These are phyloP conservation scores for Labeo rohita DNA, from an alignment of 2,113 vertebrate species.

Conservation along the genomic window DNA sequence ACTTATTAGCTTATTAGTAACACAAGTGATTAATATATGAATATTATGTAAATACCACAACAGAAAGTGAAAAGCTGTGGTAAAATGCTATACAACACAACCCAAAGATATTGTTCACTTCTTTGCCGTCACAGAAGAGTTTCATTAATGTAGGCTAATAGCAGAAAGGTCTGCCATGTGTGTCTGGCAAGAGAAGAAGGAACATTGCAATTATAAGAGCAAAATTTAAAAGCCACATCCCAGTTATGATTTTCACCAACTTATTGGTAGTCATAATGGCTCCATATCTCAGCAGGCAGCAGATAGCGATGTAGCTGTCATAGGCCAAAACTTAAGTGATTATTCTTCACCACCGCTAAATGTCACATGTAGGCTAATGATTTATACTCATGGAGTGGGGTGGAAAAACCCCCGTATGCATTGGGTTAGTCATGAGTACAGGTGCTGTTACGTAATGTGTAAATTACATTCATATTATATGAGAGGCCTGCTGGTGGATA, in stretches of 20 bases:
- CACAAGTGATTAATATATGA: not conserved
- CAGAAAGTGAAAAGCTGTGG: too few species aligned
- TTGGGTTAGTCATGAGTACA: not conserved
- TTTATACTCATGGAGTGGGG: not conserved
- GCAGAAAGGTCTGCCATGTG: too few species aligned
- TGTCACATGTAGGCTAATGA: not conserved
- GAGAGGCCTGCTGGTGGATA: not conserved
- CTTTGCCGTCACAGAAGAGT: too few species aligned
- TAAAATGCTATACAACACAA: too few species aligned
- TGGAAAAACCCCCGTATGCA: not conserved
- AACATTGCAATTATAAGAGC: too few species aligned
- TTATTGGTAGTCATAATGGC: conserved; percentile 65
- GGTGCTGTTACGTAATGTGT: not conserved
- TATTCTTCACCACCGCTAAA: not conserved
- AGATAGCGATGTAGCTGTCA: not conserved
- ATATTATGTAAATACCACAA: not conserved
- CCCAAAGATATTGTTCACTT: too few species aligned
- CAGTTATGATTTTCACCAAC: too few species aligned
- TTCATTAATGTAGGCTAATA: too few species aligned
- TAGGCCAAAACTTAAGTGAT: not conserved
- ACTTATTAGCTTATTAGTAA: conserved; percentile 68
- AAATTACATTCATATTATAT: not conserved
- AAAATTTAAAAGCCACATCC: too few species aligned
- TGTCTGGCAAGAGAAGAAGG: too few species aligned
- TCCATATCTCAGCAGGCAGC: conserved; percentile 1